Conservation (phyloP, 2,888 invertebrate genomes). For the Podabrus alpinus region DNA sequence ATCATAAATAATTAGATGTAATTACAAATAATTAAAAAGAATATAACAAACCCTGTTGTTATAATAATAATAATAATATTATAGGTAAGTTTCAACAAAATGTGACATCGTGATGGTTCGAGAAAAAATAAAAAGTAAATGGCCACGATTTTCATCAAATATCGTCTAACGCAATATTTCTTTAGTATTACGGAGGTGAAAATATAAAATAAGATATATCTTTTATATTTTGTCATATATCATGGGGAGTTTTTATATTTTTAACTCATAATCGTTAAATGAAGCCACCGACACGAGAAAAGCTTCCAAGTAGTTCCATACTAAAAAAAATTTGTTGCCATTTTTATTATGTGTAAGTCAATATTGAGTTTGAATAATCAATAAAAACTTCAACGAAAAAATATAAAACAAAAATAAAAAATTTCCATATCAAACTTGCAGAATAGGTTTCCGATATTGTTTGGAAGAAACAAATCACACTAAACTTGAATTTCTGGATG, state of each 20-base stretch:
- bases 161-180: no score
- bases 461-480: neutral
- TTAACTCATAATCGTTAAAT: neutral
- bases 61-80: no score
- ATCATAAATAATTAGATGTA: neutral
- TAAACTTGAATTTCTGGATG: neutral
- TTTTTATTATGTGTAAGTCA: neutral
- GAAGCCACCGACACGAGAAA: neutral
- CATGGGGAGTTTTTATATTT: neutral
- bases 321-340: neutral
- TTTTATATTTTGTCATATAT: neutral
- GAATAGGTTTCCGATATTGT: neutral
- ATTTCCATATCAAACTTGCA: neutral
- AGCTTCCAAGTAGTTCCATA: neutral
- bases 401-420: neutral
- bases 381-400: neutral
- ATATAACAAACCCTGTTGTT: neutral
- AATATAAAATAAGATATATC: neutral
- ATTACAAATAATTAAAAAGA: neutral
- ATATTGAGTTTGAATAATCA: neutral
- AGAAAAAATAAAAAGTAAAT: no score
- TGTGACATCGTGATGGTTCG: neutral
- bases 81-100: neutral
- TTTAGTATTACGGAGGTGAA: neutral
- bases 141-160: no score